phyloP scores from a whole-genome alignment of 1,140 invertebrate species.

The Papilio dardanus region DNA sequence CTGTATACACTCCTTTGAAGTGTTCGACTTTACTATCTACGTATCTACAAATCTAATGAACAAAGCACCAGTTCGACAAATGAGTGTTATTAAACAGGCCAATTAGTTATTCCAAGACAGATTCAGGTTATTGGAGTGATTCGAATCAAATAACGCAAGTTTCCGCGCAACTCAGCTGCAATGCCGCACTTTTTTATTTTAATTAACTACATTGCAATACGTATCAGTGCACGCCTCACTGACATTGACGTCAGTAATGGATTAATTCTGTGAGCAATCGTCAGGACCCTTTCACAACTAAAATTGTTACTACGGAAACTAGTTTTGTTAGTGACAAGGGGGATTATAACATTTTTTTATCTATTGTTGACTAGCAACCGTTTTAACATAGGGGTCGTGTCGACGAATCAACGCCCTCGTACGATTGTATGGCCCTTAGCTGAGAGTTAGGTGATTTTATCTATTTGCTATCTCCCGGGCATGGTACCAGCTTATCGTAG shows the following conservation, averaged over 20 bases:
- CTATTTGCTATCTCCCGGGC: constrained; percentile 48
- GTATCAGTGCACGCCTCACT: constrained; percentile 8
- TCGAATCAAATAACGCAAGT: constrained; percentile 27
- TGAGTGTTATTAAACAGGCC: constrained; percentile 20
- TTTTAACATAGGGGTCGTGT: constrained; percentile 27
- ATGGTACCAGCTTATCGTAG: constrained; percentile 54
- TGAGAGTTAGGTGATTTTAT: constrained; percentile 29
- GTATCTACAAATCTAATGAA: background rate
- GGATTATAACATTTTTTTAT: constrained; percentile 28
- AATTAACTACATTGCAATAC: constrained; percentile 30
- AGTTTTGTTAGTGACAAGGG: constrained; percentile 3
- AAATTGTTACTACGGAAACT: constrained; percentile 19
- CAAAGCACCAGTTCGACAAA: constrained; percentile 1
- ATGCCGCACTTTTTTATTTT: constrained; percentile 2
- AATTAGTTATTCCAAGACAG: constrained; percentile 27
- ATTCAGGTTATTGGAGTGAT: constrained; percentile 15
- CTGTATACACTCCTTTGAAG: too few relatives aligned
- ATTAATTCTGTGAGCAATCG: constrained; percentile 5
- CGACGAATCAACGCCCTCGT: constrained; percentile 32
- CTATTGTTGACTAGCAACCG: constrained; percentile 31
- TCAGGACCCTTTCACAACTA: background rate
- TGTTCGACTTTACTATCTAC: background rate
- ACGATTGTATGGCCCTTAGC: constrained; percentile 11
- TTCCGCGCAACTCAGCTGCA: constrained; percentile 24
- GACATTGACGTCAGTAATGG: constrained; percentile 8